These are phyloP conservation scores for Apostichopus parvimensis DNA, from an alignment of 35 echinoderm and acorn worm species.

Conservation along the genomic window DNA sequence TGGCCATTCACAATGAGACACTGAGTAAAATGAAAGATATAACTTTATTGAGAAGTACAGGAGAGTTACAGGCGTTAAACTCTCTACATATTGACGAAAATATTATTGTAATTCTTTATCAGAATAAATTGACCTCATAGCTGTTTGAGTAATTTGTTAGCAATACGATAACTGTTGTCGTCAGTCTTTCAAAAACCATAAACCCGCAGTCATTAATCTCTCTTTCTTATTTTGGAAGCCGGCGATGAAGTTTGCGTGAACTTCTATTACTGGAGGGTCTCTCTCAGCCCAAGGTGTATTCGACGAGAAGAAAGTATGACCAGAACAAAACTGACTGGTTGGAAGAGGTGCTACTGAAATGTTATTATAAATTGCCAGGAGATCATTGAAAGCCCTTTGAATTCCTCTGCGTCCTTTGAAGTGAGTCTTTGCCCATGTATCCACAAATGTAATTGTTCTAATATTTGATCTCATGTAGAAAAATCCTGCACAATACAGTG, in stretches of 20 bases:
- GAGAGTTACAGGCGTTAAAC: too few relatives aligned
- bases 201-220: not conserved
- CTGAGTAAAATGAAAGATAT: too few relatives aligned
- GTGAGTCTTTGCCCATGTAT: not conserved
- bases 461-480: conserved; percentile 22
- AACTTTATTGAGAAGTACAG: too few relatives aligned
- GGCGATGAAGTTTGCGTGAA: conserved; percentile 18
- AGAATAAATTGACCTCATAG: too few relatives aligned
- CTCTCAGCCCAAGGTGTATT: not conserved
- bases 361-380: not conserved
- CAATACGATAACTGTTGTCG: not conserved
- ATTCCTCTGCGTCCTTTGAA: not conserved
- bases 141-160: too few relatives aligned
- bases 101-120: too few relatives aligned
- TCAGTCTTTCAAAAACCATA: conserved; percentile 27
- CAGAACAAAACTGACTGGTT: conserved; percentile 28
- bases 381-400: conserved; percentile 14
- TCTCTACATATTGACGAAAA: too few relatives aligned
- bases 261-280: not conserved
- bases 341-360: conserved; percentile 9
- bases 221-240: conserved; percentile 1
- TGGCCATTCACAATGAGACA: too few relatives aligned
- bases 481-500: not conserved
- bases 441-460: not conserved
- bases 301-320: conserved; percentile 9